Evolutionary conservation across 2,113 vertebrate species (phyloP).

Genomic region (Laterallus jamaicensis): DNA sequence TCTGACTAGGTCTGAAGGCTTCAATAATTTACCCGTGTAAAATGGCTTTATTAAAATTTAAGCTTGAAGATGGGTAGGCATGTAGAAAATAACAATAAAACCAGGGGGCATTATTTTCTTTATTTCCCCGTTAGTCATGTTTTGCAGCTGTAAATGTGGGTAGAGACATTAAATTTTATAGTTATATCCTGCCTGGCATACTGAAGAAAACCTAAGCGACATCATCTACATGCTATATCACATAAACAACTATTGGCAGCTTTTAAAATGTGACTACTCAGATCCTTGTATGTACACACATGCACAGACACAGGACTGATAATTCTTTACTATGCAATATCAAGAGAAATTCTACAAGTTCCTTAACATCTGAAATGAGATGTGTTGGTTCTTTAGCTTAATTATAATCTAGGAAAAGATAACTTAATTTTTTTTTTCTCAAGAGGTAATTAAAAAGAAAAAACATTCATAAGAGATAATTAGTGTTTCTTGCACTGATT

Average conservation of each 20-base stretch:
- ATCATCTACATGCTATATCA: neutral
- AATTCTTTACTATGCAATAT: neutral
- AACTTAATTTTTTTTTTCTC: neutral
- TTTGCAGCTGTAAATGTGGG: neutral
- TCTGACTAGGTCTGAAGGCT: constrained; percentile 9
- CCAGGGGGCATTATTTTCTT: neutral
- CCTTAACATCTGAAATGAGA: neutral
- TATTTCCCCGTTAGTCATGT: neutral
- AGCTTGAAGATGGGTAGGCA: neutral
- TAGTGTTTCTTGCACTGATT: neutral
- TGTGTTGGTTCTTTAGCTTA: neutral
- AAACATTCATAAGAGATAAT: neutral
- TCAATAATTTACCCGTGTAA: constrained; percentile 45
- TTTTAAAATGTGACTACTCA: neutral
- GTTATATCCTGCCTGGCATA: neutral
- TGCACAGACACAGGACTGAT: neutral
- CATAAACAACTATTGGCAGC: neutral
- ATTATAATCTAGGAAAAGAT: neutral
- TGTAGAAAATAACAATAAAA: constrained; percentile 28
- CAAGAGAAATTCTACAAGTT: neutral
- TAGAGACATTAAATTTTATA: neutral
- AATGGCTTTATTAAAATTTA: constrained; percentile 44
- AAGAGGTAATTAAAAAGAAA: neutral
- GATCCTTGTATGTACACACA: neutral
- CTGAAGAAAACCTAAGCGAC: neutral